Conservation (phyloP, 2,113 vertebrate genomes). For the Sinosuthora webbiana region DNA sequence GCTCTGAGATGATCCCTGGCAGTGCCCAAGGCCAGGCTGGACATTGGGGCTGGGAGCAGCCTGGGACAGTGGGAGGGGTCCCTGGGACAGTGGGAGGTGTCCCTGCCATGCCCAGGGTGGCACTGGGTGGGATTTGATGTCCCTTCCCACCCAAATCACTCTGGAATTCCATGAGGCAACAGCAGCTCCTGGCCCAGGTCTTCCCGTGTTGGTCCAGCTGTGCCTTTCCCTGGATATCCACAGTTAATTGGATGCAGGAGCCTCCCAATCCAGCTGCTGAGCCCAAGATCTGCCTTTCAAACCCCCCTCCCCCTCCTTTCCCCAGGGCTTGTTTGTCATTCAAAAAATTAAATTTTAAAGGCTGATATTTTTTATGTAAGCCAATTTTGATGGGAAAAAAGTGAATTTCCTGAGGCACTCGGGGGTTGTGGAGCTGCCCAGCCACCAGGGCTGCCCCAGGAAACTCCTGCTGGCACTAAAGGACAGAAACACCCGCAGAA, state of each 20-base stretch:
- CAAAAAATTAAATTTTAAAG: neutral
- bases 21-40: neutral
- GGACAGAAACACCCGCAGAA: neutral
- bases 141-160: neutral
- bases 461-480: neutral
- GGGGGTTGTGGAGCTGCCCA: neutral
- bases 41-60: neutral
- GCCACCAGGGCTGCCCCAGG: neutral
- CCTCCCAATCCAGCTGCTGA: neutral
- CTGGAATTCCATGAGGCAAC: neutral
- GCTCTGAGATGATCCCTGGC: neutral
- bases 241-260: neutral
- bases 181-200: neutral
- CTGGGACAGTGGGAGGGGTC: neutral
- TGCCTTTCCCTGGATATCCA: neutral
- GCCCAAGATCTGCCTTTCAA: neutral
- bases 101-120: neutral
- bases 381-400: neutral
- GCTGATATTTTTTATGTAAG: neutral
- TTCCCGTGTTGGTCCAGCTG: neutral
- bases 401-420: neutral
- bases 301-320: neutral
- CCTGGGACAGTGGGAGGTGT: neutral
- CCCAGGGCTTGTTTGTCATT: neutral
- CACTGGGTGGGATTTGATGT: neutral